Base-by-base conservation (phyloP, 2,888 invertebrate genomes). In the Sisyra nigra region DNA sequence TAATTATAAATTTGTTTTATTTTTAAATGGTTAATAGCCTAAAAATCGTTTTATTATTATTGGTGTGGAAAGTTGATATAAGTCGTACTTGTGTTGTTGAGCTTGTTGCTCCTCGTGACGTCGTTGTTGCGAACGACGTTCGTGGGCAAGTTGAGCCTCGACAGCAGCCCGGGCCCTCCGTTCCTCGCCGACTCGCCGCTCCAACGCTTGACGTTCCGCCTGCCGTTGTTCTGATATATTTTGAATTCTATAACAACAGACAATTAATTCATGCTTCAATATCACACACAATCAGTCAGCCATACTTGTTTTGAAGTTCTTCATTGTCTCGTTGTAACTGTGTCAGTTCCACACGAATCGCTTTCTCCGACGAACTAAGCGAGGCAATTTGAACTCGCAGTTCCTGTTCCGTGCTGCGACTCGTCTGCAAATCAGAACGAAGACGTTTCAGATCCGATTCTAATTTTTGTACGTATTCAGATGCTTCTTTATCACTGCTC, bases 281-380 rank as follows among this genome's bases (percentile, higher is more conserved):
- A 31, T 44, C 3, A 17, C 34, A 17, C n/a, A 39, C 30, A 40
- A 35, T 10, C 7, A 10, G 13, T 33, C 17, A 60, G n/a, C n/a
- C 70, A 62, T 54, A 80, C 80, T 84, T 84, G 59, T 79, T 80
- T 59, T 92, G 91, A 53, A 92, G 67, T 57, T 83, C 81, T 54
- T 91, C 89, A 59, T 89, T 81, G 57, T 88, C 87, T 57, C 84
- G 80, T 64, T 85, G 84, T 58, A 89, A 73, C 55, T 80, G 78
- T 45, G 71, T 67, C 54, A 85, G 69, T 61, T 91, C 87, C 52
- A 77, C 72, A 55, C 74, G 73, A 32, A 70, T 64, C 50, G 70
- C 69, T 54, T 76, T 74, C 55, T 88, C 87, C 47, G 72, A 72
- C 44, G 72, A 72, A 40, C 77, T 65, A 52, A 80, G 67, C 24